Evolutionary conservation across 2,888 invertebrate genomes (phyloP).

Genomic region (Syrista parreyssii): DNA sequence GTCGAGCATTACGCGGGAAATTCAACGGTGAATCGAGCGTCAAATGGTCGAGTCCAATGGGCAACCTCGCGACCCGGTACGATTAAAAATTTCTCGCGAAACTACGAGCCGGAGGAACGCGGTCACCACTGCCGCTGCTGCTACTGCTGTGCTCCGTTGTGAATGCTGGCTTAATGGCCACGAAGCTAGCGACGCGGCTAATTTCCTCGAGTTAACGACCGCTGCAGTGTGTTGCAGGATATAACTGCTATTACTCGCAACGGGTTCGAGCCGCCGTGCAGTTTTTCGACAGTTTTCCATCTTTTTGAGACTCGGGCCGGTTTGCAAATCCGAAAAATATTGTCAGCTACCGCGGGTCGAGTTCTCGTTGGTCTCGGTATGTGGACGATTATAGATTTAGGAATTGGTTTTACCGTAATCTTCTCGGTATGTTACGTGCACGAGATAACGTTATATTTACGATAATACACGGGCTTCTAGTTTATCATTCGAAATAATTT

Average conservation of each 20-base stretch:
- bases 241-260: not conserved
- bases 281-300: not conserved
- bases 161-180: slow-evolving; percentile 35
- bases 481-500: not conserved
- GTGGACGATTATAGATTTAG: not conserved
- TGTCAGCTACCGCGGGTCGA: not conserved
- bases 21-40: not conserved
- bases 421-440: not conserved
- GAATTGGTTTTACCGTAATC: not conserved
- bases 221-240: slow-evolving; percentile 24
- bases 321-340: not conserved
- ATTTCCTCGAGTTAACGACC: slow-evolving; percentile 38
- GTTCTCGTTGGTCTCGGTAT: not conserved
- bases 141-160: not conserved
- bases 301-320: not conserved
- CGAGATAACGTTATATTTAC: not conserved
- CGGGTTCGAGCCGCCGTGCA: not conserved
- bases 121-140: not conserved
- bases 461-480: not conserved
- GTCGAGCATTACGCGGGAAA: not conserved
- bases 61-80: not conserved
- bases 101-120: not conserved
- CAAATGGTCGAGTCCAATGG: not conserved
- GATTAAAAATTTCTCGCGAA: not conserved
- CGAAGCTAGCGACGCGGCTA: slow-evolving; percentile 44